Conservation (phyloP, 2,113 vertebrate species). For the Procavia capensis region DNA sequence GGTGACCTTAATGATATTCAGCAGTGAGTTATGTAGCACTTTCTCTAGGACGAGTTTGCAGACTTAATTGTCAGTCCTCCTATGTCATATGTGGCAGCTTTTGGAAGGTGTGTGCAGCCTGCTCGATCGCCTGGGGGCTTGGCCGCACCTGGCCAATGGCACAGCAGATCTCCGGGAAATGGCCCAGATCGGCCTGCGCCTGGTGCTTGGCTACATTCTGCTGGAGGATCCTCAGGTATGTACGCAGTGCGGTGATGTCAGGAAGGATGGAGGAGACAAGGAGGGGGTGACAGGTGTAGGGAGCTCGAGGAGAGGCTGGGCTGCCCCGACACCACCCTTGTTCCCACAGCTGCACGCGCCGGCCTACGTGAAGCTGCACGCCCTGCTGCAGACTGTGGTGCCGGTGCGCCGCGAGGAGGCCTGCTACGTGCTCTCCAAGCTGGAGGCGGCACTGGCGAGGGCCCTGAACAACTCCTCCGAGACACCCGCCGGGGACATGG, state of each 20-base stretch:
- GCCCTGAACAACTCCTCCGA: slow-evolving; percentile 62
- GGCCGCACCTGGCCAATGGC: slow-evolving; percentile 91
- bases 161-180: slow-evolving; percentile 94
- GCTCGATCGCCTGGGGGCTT: slow-evolving; percentile 94
- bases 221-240: slow-evolving; percentile 94
- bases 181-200: slow-evolving; percentile 95
- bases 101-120: slow-evolving; percentile 96
- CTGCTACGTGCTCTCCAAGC: slow-evolving; percentile 95
- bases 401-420: slow-evolving; percentile 92
- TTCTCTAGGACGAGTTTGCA: no score
- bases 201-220: slow-evolving; percentile 94
- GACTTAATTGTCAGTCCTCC: no score
- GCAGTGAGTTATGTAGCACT: no score
- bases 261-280: background rate
- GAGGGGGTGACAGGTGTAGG: rapidly evolving
- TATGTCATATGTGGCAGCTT: slow-evolving; percentile 86
- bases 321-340: rapidly evolving
- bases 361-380: slow-evolving; percentile 96
- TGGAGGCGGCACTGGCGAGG: slow-evolving; percentile 90
- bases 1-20: no score
- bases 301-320: background rate
- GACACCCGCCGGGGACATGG: rapidly evolving
- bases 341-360: slow-evolving; percentile 91
- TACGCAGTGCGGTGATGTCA: rapidly evolving
- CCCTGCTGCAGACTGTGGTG: slow-evolving; percentile 93